Percentiles rank a stretch among this genome's conserved stretches.
Conservation (phyloP, 2,888 invertebrate genomes). For the Synergus gifuensis region DNA sequence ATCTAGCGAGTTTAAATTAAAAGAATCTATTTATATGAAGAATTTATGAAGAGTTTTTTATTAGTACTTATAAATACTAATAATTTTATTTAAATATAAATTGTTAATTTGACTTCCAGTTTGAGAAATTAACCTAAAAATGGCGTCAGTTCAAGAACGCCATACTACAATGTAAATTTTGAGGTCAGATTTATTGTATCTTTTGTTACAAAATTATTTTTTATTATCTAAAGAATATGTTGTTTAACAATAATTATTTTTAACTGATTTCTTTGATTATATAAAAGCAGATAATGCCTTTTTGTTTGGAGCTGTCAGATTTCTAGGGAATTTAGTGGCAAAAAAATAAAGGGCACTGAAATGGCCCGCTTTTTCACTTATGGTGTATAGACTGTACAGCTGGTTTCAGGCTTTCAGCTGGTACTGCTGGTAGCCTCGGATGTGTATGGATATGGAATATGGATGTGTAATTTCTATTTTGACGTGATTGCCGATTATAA, state of each 20-base stretch:
- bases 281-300: neutral
- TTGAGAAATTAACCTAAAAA: constrained; percentile 20
- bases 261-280: neutral
- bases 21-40: neutral
- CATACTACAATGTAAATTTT: neutral
- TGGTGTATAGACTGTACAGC: neutral
- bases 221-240: neutral
- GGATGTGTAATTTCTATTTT: constrained; percentile 30
- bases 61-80: neutral
- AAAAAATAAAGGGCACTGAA: neutral
- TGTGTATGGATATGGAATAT: neutral
- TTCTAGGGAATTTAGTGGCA: constrained; percentile 13
- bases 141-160: constrained; percentile 13
- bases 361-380: neutral
- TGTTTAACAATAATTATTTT: neutral
- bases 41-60: neutral
- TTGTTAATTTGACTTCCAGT: constrained; percentile 19
- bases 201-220: neutral
- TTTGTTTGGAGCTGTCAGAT: neutral
- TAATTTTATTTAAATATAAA: neutral
- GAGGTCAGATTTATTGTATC: neutral
- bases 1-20: no score
- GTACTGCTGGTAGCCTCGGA: neutral
- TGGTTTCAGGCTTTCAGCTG: no score
- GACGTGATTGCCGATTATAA: constrained; percentile 29